Base-by-base conservation (phyloP, 1,140 invertebrate genomes). In the Achroia grisella region DNA sequence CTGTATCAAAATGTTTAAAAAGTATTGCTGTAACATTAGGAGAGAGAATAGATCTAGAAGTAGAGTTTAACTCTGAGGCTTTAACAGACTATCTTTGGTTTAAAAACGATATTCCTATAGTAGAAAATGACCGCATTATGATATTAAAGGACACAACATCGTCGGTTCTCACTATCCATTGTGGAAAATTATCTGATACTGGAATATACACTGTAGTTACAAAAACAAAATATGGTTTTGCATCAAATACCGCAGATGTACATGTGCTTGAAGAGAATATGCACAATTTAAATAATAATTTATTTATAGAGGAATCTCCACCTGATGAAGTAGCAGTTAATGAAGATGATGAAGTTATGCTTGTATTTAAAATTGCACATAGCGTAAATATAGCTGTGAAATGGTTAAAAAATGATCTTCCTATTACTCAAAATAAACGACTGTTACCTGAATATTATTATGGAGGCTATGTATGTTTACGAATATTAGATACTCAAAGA, bases 151-250 rank as follows among this genome's bases (percentile, higher is more conserved):
- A 56, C 37, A 47, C 17, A 14, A 52, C 39, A 29, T 54, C 43
- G 4, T 46, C 56, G 0, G 43, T 50, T 10, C 53, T 66, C 5
- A 56, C 50, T 10, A 55, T 62, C 34, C 30, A 50, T 13, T 31
- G 37, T 35, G 53, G 59, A 41, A 36, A 46, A 49, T 39, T 51
- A 15, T 54, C 39, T 2, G 63, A 67, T 33, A 42, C 52, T 9
- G 63, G 63, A 32, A 50, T 67, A 28, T 67, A 63, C 39, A 41
- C 49, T 23, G 54, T 60, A 10, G 46, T 67, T 37, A 41, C 44
- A 27, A 63, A 51, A 50, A 58, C 63, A 23, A 43, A 54, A 31
- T 43, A 52, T 17, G 56, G 54, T 44, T 23, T 57, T 11, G 47
- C 50, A 10, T 67, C 60, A 32, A 60, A 44, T 46, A 53, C 50